Percentiles rank a stretch among this genome's conserved stretches.
These are phyloP conservation scores for Chitala chitala DNA, from an alignment of 2,113 vertebrate genomes.

Conservation along the genomic window DNA sequence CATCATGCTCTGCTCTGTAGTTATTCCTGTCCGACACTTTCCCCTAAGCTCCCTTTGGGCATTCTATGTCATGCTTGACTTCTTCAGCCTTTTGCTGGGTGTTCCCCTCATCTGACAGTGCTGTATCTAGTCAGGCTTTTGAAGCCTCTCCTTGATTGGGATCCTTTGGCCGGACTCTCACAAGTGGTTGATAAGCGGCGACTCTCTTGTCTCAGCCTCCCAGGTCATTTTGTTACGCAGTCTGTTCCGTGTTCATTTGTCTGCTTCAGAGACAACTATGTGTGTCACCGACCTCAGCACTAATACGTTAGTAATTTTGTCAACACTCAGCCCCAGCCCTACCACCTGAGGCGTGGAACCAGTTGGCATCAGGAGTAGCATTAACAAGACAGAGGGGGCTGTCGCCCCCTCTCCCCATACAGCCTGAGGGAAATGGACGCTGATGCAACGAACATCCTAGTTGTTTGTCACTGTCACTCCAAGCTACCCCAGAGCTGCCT, in stretches of 20 bases:
- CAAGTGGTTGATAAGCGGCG: not conserved
- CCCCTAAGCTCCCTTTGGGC: not conserved
- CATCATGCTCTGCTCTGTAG: conserved; percentile 1
- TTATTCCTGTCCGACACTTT: not conserved
- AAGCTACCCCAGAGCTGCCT: no score
- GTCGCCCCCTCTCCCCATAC: no score
- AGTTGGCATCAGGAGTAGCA: no score
- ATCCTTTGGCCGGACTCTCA: not conserved
- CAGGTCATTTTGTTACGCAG: not conserved
- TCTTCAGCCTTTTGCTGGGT: not conserved
- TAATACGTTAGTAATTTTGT: not conserved
- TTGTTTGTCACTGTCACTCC: no score
- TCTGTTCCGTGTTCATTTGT: no score
- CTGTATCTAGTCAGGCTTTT: not conserved
- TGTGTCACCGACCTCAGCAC: not conserved
- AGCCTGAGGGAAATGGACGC: no score
- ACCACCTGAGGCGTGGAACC: no score
- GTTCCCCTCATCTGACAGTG: not conserved
- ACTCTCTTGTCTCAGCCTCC: no score
- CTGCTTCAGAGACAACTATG: no score
- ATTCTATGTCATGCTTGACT: not conserved
- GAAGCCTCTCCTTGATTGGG: not conserved
- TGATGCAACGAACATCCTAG: no score
- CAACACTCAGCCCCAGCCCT: no score
- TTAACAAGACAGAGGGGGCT: no score